Evolutionary conservation across 2,888 invertebrate species (phyloP).

Genomic region (Pyrochroa serraticornis): DNA sequence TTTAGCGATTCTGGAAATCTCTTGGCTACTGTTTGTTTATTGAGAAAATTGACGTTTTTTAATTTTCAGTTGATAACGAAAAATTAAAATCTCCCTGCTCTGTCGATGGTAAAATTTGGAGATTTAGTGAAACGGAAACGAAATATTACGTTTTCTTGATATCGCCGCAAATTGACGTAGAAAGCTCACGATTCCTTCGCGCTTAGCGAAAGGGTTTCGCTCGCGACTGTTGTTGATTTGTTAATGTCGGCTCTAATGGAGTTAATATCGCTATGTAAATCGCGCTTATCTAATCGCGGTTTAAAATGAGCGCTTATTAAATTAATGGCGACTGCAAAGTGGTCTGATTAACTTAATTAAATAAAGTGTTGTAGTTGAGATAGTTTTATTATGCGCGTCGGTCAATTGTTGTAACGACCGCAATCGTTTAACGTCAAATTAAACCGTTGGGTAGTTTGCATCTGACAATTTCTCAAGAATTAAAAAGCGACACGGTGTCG

Average conservation of each 20-base stretch:
- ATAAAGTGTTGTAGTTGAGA: conserved; percentile 37
- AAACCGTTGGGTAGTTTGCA: conserved; percentile 12
- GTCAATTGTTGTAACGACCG: conserved; percentile 31
- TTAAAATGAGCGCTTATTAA: conserved; percentile 35
- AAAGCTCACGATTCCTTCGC: no score
- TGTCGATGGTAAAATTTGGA: no score
- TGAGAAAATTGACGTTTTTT: no score
- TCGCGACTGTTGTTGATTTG: neutral
- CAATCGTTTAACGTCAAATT: conserved; percentile 28
- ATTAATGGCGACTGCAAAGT: conserved; percentile 40
- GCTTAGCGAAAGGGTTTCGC: no score
- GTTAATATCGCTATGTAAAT: conserved; percentile 29
- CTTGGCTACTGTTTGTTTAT: no score
- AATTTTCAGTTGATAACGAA: no score
- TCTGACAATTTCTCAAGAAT: neutral
- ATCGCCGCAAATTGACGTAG: no score
- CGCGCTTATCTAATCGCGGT: conserved; percentile 32
- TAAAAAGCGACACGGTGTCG: neutral
- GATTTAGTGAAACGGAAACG: no score
- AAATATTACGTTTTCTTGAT: no score
- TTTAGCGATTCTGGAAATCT: no score
- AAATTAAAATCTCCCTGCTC: no score
- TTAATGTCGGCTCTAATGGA: conserved; percentile 6
- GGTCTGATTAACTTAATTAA: conserved; percentile 41
- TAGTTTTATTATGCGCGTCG: conserved; percentile 37